Evolutionary conservation across 1,140 invertebrate species (phyloP).

Genomic region (Ruditapes philippinarum): DNA sequence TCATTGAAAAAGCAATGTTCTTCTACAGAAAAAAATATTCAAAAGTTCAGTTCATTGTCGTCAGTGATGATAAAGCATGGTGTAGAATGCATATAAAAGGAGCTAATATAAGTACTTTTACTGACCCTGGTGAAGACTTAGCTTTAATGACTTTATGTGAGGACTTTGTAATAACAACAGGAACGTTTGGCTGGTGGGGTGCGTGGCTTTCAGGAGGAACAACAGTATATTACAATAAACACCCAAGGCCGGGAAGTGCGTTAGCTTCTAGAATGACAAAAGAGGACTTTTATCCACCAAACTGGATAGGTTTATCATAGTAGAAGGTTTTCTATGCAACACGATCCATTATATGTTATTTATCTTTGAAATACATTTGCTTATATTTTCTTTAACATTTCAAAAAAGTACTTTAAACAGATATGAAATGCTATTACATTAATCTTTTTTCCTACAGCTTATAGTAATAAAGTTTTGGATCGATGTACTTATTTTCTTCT

Average conservation of each 20-base stretch:
- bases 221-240: slow-evolving; percentile 77
- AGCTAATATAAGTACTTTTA: slow-evolving; percentile 39
- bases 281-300: slow-evolving; percentile 72
- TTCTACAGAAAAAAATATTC: slow-evolving; percentile 49
- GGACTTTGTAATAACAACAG: slow-evolving; percentile 79
- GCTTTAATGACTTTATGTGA: slow-evolving; percentile 78
- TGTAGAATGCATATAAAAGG: slow-evolving; percentile 39
- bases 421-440: too few relatives aligned
- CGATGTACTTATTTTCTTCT: too few relatives aligned
- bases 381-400: too few relatives aligned
- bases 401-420: too few relatives aligned
- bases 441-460: too few relatives aligned
- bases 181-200: slow-evolving; percentile 83
- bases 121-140: slow-evolving; percentile 78
- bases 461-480: too few relatives aligned
- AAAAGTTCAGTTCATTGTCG: slow-evolving; percentile 69
- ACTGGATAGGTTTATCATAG: slow-evolving; percentile 75
- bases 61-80: slow-evolving; percentile 75
- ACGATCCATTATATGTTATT: too few relatives aligned
- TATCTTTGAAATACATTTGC: too few relatives aligned
- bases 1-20: slow-evolving; percentile 59
- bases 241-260: slow-evolving; percentile 52
- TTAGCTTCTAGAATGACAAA: slow-evolving; percentile 53
- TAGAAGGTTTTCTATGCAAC: too few relatives aligned
- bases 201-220: slow-evolving; percentile 80